Evolutionary conservation across 2,113 vertebrate species (phyloP).

Genomic region (Neolamprologus sp.): DNA sequence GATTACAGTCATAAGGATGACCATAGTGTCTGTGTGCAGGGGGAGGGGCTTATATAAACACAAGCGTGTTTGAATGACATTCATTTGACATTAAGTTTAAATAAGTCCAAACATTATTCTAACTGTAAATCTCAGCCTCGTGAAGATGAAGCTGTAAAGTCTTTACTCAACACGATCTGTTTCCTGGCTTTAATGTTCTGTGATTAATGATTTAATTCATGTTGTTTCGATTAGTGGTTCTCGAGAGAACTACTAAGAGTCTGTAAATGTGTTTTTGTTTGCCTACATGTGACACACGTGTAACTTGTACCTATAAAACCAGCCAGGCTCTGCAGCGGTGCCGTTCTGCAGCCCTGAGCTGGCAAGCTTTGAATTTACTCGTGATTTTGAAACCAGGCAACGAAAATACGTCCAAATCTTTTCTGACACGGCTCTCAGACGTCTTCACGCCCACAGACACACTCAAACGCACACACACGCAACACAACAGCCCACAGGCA

Average conservation of each 20-base stretch:
- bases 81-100: not conserved
- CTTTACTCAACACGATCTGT: not conserved
- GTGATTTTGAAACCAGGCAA: not conserved
- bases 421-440: not conserved
- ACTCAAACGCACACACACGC: not conserved
- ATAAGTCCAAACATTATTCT: not conserved
- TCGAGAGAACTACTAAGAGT: not conserved
- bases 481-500: not conserved
- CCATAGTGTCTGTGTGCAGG: not conserved
- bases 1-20: not conserved
- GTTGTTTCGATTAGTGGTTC: not conserved
- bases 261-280: not conserved
- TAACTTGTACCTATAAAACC: not conserved
- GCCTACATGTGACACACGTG: not conserved
- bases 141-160: not conserved
- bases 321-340: not conserved
- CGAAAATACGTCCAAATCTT: not conserved
- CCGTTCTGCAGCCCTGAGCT: not conserved
- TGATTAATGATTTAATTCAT: not conserved
- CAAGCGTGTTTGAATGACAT: rapidly evolving
- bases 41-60: not conserved
- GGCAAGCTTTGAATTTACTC: not conserved
- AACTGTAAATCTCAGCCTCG: not conserved
- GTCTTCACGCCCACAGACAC: not conserved
- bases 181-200: not conserved